Evolutionary conservation across 2,113 vertebrate species (phyloP).

Genomic region (Antennarius striatus): DNA sequence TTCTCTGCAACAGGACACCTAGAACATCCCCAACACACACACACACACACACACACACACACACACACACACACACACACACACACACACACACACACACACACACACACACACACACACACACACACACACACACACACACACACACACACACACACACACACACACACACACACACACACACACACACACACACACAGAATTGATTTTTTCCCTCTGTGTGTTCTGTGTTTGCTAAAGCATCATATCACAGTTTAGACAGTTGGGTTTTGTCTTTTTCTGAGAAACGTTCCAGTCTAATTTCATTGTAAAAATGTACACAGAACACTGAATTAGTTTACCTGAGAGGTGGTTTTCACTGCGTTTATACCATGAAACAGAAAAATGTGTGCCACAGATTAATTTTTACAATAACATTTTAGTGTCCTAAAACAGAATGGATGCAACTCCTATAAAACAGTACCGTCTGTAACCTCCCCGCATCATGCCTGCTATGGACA

Average conservation of each 20-base stretch:
- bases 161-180: not conserved
- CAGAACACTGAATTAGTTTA: too few species aligned
- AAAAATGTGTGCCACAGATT: too few species aligned
- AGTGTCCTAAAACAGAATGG: too few species aligned
- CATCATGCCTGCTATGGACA: too few species aligned
- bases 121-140: not conserved
- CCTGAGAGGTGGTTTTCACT: too few species aligned
- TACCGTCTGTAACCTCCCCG: too few species aligned
- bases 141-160: not conserved
- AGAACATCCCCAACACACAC: not conserved
- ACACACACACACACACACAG: not conserved
- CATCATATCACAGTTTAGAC: not conserved
- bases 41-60: not conserved
- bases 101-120: not conserved
- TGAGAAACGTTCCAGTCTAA: too few species aligned
- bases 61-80: not conserved
- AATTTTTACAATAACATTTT: too few species aligned
- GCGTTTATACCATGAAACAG: too few species aligned
- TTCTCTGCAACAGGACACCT: constrained; percentile 28
- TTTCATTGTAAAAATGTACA: too few species aligned
- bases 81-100: not conserved
- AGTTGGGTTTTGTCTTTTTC: constrained; percentile 3
- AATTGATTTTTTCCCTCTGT: constrained; percentile 20
- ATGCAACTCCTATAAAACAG: too few species aligned
- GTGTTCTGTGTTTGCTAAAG: constrained; percentile 18